Conservation (phyloP, 2,113 vertebrate species). For the Cygnus buccinator region DNA sequence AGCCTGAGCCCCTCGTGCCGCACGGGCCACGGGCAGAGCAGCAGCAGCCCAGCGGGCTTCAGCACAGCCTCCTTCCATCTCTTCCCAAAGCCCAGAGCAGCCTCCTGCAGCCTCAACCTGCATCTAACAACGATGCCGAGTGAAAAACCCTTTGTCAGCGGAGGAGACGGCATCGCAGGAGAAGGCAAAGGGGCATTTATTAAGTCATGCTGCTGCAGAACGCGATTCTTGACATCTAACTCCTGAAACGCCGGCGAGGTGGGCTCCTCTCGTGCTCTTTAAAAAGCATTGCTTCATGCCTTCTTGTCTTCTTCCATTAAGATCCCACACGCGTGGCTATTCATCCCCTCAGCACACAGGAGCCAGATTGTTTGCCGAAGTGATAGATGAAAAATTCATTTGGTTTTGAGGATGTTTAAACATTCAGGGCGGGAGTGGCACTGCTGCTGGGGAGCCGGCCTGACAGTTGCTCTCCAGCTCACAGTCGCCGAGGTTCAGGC, state of each 20-base stretch:
- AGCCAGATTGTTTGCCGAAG: constrained; percentile 65
- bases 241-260: background rate
- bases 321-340: constrained; percentile 45
- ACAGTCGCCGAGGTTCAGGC: background rate
- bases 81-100: background rate
- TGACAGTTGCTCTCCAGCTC: background rate
- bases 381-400: constrained; percentile 72
- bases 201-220: background rate
- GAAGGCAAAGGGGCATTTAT: background rate
- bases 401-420: constrained; percentile 61
- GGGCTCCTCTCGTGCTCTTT: background rate
- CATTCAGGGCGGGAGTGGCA: constrained; percentile 53
- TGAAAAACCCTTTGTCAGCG: background rate
- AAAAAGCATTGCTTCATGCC: constrained; percentile 32
- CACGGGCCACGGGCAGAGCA: background rate
- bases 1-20: background rate
- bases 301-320: constrained; percentile 52
- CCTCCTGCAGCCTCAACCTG: background rate
- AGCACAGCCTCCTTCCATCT: background rate
- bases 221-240: background rate
- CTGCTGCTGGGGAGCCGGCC: constrained; percentile 43
- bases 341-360: constrained; percentile 57
- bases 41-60: accelerated
- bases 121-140: accelerated
- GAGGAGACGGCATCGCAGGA: background rate